Evolutionary conservation across 2,113 vertebrate genomes (phyloP).

Genomic region (Sialia sialis): DNA sequence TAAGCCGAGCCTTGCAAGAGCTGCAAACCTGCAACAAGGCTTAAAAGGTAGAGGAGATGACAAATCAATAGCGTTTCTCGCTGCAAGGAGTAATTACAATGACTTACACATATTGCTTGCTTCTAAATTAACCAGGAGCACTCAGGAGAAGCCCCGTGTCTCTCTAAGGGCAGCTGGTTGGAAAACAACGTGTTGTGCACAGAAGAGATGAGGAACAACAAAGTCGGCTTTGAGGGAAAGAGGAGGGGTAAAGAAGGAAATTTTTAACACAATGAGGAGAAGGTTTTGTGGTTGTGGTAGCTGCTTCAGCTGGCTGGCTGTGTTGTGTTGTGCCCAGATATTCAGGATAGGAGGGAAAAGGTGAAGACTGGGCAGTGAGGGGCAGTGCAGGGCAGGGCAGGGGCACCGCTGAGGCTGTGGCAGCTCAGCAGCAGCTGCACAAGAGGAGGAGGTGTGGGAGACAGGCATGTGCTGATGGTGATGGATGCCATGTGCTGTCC

Average conservation of each 20-base stretch:
- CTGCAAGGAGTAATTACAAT: slow-evolving; percentile 21
- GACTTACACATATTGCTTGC: neutral
- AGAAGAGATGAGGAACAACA: neutral
- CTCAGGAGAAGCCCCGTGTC: neutral
- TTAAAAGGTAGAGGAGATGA: neutral
- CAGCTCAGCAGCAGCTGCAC: neutral
- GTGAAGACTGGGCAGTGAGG: neutral
- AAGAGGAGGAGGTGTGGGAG: neutral
- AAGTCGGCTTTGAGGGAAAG: neutral
- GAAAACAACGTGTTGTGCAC: neutral
- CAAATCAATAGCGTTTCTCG: neutral
- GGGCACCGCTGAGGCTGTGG: accelerated
- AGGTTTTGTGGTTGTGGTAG: neutral
- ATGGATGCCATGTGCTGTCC: accelerated
- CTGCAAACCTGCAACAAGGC: neutral
- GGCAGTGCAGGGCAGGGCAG: neutral
- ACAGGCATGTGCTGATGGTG: accelerated
- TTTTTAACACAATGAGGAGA: neutral
- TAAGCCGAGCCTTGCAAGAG: neutral
- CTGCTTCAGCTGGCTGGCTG: neutral
- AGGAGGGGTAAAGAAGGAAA: neutral
- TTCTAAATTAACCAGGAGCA: slow-evolving; percentile 29
- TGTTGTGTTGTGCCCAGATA: neutral
- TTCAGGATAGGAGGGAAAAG: neutral
- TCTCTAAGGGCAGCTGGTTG: neutral